phyloP scores from a whole-genome alignment of 2,113 vertebrate species.

The Sapajus apella region DNA sequence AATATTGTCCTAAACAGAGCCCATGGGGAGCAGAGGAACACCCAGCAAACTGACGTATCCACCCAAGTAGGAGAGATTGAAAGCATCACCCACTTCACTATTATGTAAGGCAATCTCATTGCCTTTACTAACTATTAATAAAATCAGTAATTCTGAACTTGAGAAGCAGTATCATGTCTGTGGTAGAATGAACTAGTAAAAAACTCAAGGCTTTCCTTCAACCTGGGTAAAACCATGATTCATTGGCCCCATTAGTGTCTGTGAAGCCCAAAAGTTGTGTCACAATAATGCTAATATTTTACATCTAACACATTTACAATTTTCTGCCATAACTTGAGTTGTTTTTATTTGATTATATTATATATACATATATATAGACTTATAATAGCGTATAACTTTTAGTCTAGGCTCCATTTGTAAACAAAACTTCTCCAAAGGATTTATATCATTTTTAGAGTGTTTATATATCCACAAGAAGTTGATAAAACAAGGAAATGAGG shows the following conservation, averaged over 20 bases:
- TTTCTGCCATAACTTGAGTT: neutral
- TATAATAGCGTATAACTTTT: neutral
- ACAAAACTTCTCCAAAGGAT: neutral
- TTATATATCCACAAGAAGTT: neutral
- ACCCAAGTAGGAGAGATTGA: neutral
- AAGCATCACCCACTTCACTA: neutral
- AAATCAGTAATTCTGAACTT: neutral
- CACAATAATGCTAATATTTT: neutral
- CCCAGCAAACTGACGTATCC: neutral
- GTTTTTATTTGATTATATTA: neutral
- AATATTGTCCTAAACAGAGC: neutral
- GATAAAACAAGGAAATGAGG: neutral
- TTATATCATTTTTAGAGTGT: neutral
- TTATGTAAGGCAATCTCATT: neutral
- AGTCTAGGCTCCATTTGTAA: neutral
- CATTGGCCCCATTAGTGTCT: neutral
- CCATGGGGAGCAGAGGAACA: no score
- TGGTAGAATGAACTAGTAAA: neutral
- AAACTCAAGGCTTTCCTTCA: neutral
- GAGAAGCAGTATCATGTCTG: neutral
- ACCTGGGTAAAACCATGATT: neutral
- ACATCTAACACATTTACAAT: neutral
- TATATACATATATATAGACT: neutral
- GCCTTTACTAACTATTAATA: neutral
- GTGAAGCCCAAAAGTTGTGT: neutral